Percentiles rank a stretch among this genome's conserved stretches.
phyloP scores from a whole-genome alignment of 2,888 invertebrate species.

The Spialia ferax region DNA sequence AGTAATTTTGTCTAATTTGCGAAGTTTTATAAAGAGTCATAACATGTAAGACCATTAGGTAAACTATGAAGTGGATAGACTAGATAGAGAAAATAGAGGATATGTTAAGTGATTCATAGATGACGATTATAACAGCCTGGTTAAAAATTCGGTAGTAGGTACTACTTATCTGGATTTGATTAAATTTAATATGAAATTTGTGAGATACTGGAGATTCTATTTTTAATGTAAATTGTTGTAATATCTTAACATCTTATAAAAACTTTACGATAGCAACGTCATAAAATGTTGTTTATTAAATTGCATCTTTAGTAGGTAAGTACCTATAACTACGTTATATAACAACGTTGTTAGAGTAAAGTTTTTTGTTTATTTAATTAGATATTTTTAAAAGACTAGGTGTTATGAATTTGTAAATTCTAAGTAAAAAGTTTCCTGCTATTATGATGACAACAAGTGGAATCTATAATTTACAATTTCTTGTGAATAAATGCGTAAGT shows the following conservation, averaged over 20 bases:
- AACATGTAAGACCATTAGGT: slow-evolving; percentile 28
- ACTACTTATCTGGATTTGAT: too few relatives aligned
- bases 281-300: neutral
- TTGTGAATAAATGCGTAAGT: neutral
- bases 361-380: neutral
- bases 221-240: slow-evolving; percentile 18
- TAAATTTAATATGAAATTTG: slow-evolving; percentile 26
- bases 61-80: slow-evolving; percentile 33
- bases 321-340: neutral
- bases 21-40: slow-evolving; percentile 11
- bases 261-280: neutral
- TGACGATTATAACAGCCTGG: slow-evolving; percentile 7
- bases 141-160: slow-evolving; percentile 21
- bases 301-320: neutral
- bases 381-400: neutral
- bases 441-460: neutral
- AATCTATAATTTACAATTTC: neutral
- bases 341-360: neutral
- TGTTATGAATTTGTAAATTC: neutral
- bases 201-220: slow-evolving; percentile 28
- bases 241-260: slow-evolving; percentile 5
- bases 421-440: neutral
- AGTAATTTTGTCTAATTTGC: slow-evolving; percentile 19
- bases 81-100: slow-evolving; percentile 27
- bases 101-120: slow-evolving; percentile 13